Percentiles rank a stretch among this genome's conserved stretches.
These are phyloP conservation scores for Campoletis sonorensis DNA, from an alignment of 1,140 invertebrate genomes.

Conservation along the genomic window DNA sequence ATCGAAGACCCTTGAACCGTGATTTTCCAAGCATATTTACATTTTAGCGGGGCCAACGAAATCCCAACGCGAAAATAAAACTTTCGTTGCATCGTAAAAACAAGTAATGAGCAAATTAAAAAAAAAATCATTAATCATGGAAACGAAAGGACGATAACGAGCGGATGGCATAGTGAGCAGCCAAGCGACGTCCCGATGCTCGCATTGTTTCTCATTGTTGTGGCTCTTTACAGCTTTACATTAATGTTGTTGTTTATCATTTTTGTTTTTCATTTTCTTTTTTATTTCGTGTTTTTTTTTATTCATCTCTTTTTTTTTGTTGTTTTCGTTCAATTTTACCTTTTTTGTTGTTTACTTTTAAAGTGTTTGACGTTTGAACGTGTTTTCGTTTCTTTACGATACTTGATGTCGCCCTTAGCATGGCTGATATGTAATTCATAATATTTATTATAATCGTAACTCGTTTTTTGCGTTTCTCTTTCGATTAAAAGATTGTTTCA, in stretches of 20 bases:
- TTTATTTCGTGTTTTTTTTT: constrained; percentile 44
- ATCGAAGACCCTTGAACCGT: too few species aligned
- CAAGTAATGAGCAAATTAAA: background rate
- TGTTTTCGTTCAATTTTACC: constrained; percentile 56
- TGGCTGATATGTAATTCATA: too few species aligned
- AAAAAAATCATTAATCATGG: background rate
- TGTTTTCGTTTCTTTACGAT: too few species aligned
- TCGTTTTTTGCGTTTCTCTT: constrained; percentile 8
- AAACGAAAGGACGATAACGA: constrained; percentile 16
- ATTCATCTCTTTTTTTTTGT: constrained; percentile 50
- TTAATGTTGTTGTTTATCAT: constrained; percentile 53
- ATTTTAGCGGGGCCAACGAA: too few species aligned
- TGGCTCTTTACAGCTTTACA: constrained; percentile 78
- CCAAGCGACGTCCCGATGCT: constrained; percentile 66
- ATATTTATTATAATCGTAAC: too few species aligned
- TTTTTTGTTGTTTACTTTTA: constrained; percentile 69
- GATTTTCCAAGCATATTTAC: too few species aligned
- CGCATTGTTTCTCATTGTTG: constrained; percentile 78
- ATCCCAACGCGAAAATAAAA: too few species aligned
- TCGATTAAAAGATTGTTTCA: constrained; percentile 63
- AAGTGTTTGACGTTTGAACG: too few species aligned
- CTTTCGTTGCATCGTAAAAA: too few species aligned
- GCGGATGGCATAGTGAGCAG: constrained; percentile 54
- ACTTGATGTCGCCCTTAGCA: too few species aligned
- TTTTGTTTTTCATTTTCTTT: constrained; percentile 42